Evolutionary conservation across 2,888 invertebrate species (phyloP).

Genomic region (Silvanus unidentatus): DNA sequence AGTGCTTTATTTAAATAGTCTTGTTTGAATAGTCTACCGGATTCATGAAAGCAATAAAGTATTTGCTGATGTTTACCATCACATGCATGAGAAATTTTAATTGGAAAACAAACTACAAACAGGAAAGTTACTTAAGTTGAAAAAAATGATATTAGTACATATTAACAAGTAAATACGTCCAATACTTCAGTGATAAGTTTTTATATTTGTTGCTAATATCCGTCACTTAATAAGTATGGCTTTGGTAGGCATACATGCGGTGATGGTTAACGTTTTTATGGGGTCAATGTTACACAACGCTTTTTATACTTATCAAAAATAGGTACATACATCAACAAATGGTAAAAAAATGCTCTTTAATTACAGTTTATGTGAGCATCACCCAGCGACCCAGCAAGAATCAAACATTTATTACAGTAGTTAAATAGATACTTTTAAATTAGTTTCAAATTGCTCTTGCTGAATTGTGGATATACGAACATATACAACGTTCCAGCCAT

Average conservation of each 20-base stretch:
- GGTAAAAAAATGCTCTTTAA: no score
- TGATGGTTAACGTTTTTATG: no score
- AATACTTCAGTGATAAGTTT: background rate
- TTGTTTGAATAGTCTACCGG: conserved; percentile 7
- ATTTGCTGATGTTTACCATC: background rate
- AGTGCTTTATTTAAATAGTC: conserved; percentile 5
- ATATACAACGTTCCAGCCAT: no score
- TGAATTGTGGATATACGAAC: background rate
- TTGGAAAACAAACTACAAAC: background rate
- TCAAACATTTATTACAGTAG: conserved; percentile 8
- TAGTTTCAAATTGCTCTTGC: conserved; percentile 3
- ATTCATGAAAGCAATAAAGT: conserved; percentile 4
- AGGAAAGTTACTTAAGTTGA: background rate
- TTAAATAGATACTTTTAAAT: conserved; percentile 10
- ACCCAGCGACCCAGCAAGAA: conserved; percentile 9
- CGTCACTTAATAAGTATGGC: no score
- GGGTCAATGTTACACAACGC: no score
- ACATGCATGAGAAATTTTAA: conserved; percentile 2
- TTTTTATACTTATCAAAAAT: no score
- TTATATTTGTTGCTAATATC: background rate
- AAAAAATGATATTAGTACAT: background rate
- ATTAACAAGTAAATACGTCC: background rate
- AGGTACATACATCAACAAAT: no score
- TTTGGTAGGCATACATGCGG: no score
- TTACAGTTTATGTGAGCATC: background rate